phyloP scores from a whole-genome alignment of 64 coral and sea anemone species.

The Stichodactyla helianthus region DNA sequence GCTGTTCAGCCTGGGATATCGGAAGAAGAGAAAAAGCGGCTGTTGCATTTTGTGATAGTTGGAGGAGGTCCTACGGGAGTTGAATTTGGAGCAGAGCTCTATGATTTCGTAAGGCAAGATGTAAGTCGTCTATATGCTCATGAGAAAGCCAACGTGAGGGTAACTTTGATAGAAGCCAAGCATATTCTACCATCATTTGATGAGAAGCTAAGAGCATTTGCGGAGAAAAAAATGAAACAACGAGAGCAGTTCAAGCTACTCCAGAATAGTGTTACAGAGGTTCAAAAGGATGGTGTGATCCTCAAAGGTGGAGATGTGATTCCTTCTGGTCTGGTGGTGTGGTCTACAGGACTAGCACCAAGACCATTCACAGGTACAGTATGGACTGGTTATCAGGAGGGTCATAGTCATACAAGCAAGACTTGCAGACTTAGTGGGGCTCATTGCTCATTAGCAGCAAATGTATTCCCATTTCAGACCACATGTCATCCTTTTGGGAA shows the following conservation, averaged over 20 bases:
- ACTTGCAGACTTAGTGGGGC: too few species aligned
- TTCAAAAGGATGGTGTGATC: constrained; percentile 55
- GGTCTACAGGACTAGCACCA: constrained; percentile 95
- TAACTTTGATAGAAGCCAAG: constrained; percentile 83
- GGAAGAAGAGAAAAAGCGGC: constrained; percentile 59
- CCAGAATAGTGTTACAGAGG: constrained; percentile 87
- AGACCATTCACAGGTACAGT: constrained; percentile 87
- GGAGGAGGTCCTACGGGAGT: constrained; percentile 94
- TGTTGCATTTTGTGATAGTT: constrained; percentile 97
- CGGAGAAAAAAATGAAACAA: constrained; percentile 94
- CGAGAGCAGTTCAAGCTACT: constrained; percentile 80
- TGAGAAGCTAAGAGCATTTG: constrained; percentile 76
- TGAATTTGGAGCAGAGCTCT: constrained; percentile 97
- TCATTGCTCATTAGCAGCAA: too few species aligned
- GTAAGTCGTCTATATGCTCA: constrained; percentile 81
- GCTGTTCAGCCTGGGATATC: constrained; percentile 86
- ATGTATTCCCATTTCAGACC: too few species aligned
- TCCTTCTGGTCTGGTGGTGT: constrained; percentile 90
- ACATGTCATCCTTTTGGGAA: too few species aligned
- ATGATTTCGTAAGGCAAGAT: constrained; percentile 95
- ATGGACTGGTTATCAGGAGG: background rate
- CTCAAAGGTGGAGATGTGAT: constrained; percentile 76
- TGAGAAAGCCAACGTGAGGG: constrained; percentile 76
- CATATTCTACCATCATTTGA: constrained; percentile 97
- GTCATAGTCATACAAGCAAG: too few species aligned